A percentile compares a stretch with the other conserved stretches of the same genome.
These are phyloP conservation scores for Amphimedon queenslandica DNA, from an alignment of 37 sponge, comb jelly and placozoan genomes.

Conservation along the genomic window DNA sequence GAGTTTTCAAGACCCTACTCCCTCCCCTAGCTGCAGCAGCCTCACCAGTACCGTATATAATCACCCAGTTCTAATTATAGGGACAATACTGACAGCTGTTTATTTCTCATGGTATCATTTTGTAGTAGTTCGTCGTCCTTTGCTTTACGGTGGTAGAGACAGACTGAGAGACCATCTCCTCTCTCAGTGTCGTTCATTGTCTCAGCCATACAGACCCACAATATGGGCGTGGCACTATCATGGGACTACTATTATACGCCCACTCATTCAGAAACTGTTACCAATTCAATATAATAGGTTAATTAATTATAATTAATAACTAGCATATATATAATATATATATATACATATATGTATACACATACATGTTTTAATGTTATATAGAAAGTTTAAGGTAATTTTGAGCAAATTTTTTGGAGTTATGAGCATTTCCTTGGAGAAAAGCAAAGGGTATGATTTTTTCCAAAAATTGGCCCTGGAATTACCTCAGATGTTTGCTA, in stretches of 20 bases:
- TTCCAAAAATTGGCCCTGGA: no score
- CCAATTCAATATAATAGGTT: conserved; percentile 54
- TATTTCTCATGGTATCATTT: conserved; percentile 30
- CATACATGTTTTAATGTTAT: no score
- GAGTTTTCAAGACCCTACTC: no score
- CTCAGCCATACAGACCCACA: conserved; percentile 60
- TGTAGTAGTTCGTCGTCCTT: conserved; percentile 40
- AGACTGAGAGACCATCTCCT: conserved; percentile 6
- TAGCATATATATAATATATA: not conserved
- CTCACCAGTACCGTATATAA: no score
- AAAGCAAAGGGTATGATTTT: no score
- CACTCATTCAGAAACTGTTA: conserved; percentile 29
- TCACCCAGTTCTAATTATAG: no score
- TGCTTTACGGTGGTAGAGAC: conserved; percentile 19
- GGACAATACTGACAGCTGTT: no score
- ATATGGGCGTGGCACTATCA: conserved; percentile 65
- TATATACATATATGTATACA: not conserved
- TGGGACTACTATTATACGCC: conserved; percentile 46
- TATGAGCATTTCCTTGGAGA: no score
- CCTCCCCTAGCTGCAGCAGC: no score
- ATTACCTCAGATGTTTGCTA: no score
- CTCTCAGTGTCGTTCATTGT: conserved; percentile 42
- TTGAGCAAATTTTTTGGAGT: no score
- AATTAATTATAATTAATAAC: not conserved
- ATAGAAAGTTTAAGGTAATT: no score